Percentiles rank a stretch among this genome's conserved stretches.
Evolutionary conservation across 2,888 invertebrate genomes (phyloP).

Genomic region (Glyphotaelius pellucidus): DNA sequence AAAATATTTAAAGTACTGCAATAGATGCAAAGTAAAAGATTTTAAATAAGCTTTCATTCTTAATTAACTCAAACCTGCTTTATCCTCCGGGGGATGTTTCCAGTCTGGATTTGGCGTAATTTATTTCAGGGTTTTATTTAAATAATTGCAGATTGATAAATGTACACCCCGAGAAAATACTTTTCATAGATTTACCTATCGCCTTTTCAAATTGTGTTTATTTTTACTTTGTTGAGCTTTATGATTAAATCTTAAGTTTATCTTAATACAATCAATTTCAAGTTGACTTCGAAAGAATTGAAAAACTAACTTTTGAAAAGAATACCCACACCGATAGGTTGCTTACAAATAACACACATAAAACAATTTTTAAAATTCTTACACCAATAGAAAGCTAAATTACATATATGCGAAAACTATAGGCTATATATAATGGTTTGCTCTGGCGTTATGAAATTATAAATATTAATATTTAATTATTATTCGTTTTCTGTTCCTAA

Average conservation of each 20-base stretch:
- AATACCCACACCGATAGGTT: too few relatives aligned
- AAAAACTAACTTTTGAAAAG: too few relatives aligned
- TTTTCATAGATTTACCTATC: background rate
- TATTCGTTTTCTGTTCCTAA: too few relatives aligned
- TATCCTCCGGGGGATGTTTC: background rate
- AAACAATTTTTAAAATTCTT: too few relatives aligned
- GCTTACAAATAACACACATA: too few relatives aligned
- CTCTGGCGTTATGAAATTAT: too few relatives aligned
- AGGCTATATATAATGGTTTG: too few relatives aligned
- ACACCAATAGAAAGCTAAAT: too few relatives aligned
- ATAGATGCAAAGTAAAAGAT: slow-evolving; percentile 16
- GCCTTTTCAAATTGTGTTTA: background rate
- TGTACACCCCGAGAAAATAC: background rate
- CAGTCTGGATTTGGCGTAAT: background rate
- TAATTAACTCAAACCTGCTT: slow-evolving; percentile 32
- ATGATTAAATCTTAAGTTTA: background rate
- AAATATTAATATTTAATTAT: too few relatives aligned
- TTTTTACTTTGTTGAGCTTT: background rate
- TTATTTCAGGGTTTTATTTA: background rate
- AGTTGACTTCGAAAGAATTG: too few relatives aligned
- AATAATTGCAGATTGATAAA: background rate
- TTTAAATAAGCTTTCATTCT: slow-evolving; percentile 30
- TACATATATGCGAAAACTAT: too few relatives aligned
- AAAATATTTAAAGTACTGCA: slow-evolving; percentile 28
- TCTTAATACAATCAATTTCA: too few relatives aligned